Evolutionary conservation across 2,113 vertebrate genomes (phyloP).

Genomic region (Dasyornis broadbenti): DNA sequence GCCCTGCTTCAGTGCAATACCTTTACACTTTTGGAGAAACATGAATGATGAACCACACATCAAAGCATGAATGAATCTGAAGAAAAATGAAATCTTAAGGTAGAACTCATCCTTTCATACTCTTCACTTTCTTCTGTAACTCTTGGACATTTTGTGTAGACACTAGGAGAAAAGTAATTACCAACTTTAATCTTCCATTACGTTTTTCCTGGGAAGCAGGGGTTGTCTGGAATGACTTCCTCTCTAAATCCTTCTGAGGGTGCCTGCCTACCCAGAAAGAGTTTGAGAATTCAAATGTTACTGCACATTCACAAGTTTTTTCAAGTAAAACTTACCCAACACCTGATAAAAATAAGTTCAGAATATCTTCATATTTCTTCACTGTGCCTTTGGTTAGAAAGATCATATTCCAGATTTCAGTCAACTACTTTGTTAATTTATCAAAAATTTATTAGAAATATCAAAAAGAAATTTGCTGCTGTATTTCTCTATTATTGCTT

Average conservation of each 20-base stretch:
- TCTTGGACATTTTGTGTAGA: not conserved
- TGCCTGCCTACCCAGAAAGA: not conserved
- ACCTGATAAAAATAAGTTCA: not conserved
- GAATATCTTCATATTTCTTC: not conserved
- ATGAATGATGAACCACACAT: not conserved
- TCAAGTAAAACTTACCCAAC: not conserved
- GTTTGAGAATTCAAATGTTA: not conserved
- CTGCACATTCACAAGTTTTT: not conserved
- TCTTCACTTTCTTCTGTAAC: not conserved
- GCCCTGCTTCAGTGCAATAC: not conserved
- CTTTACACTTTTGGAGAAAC: not conserved
- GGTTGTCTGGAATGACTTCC: rapidly evolving
- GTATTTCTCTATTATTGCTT: not conserved
- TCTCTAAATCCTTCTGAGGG: not conserved
- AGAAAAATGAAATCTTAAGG: not conserved
- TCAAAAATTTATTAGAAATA: not conserved
- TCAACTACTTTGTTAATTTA: not conserved
- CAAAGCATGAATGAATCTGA: not conserved
- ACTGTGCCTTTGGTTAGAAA: not conserved
- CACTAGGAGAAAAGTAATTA: not conserved
- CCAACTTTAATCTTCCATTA: not conserved
- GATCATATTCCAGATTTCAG: not conserved
- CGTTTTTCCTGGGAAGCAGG: not conserved
- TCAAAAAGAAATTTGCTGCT: not conserved
- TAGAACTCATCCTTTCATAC: not conserved